Percentiles rank a stretch among this genome's conserved stretches.
These are phyloP conservation scores for Rhimphoctona megacephalus DNA, from an alignment of 2,888 invertebrate species.

Conservation along the genomic window DNA sequence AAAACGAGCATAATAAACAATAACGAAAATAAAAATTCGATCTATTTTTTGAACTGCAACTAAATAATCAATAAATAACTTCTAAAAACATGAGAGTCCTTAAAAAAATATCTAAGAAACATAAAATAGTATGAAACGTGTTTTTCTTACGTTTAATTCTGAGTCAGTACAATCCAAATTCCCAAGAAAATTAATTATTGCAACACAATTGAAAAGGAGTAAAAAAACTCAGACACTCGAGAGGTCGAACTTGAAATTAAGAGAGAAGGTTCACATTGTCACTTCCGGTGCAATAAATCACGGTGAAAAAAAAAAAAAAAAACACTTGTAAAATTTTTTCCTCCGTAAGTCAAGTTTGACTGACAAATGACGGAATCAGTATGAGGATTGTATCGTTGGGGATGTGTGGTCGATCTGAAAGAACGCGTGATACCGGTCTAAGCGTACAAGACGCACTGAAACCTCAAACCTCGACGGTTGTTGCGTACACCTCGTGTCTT, in stretches of 20 bases:
- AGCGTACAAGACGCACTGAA: constrained; percentile 78
- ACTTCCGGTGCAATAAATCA: constrained; percentile 21
- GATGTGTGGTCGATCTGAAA: constrained; percentile 23
- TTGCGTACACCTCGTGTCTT: constrained; percentile 61
- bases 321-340: constrained; percentile 2
- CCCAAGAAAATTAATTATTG: background rate
- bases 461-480: constrained; percentile 75
- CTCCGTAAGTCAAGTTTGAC: background rate
- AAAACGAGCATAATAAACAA: background rate
- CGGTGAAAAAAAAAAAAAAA: background rate
- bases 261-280: background rate
- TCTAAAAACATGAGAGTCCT: background rate
- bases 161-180: constrained; percentile 15
- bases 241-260: background rate
- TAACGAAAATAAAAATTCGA: background rate
- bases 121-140: too few relatives aligned
- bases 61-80: background rate
- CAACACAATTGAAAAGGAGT: background rate
- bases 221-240: constrained; percentile 25
- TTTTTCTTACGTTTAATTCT: constrained; percentile 28
- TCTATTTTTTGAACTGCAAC: background rate
- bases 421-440: constrained; percentile 73
- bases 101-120: background rate
- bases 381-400: background rate
- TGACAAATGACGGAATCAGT: background rate